Conservation (phyloP, 2,113 vertebrate genomes). For the Entelurus aequoreus region DNA sequence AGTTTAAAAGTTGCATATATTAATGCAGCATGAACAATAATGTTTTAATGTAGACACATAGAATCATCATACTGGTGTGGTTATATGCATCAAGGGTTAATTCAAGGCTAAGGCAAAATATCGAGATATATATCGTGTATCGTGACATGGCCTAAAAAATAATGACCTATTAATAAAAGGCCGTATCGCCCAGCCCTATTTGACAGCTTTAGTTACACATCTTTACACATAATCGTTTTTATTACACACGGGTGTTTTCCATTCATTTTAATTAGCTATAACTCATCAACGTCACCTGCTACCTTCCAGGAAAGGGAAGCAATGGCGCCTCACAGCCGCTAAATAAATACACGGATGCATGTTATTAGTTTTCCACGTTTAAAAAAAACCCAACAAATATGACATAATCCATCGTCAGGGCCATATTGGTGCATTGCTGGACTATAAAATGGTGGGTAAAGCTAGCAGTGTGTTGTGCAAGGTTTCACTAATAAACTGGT, state of each 20-base stretch:
- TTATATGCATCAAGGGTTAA: no score
- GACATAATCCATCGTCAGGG: slow-evolving; percentile 15
- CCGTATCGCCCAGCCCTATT: no score
- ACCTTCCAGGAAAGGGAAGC: background rate
- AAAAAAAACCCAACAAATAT: background rate
- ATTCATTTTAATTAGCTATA: slow-evolving; percentile 13
- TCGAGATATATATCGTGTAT: no score
- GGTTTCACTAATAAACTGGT: slow-evolving; percentile 12
- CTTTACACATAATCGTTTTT: background rate
- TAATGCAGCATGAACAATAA: no score
- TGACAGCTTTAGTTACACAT: no score
- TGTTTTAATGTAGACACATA: no score
- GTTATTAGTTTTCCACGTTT: slow-evolving; percentile 4
- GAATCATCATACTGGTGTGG: no score
- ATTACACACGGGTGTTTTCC: slow-evolving; percentile 7
- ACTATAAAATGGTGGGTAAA: slow-evolving; percentile 41
- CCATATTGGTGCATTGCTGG: slow-evolving; percentile 1
- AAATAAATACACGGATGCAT: background rate
- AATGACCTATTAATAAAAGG: no score
- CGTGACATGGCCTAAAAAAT: no score
- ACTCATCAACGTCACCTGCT: background rate
- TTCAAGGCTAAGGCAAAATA: no score
- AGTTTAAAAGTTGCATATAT: no score
- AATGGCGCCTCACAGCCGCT: background rate
- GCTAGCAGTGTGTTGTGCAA: slow-evolving; percentile 12